A percentile compares a stretch with the other conserved stretches of the same genome.
These are phyloP conservation scores for Orthosia cruda DNA, from an alignment of 2,888 invertebrate species.

Conservation along the genomic window DNA sequence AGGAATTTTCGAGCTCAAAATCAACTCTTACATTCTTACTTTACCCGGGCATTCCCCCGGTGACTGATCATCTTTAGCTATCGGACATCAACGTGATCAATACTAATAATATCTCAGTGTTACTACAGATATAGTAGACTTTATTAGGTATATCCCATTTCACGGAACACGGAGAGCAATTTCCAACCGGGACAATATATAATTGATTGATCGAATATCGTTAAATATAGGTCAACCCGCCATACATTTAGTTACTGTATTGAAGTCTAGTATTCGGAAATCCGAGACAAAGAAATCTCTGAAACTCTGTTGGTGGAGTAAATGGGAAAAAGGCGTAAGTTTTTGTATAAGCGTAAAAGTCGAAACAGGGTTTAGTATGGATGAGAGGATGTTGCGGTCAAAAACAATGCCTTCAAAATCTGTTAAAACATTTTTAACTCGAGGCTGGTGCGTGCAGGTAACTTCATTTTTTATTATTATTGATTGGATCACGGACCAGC, in stretches of 20 bases:
- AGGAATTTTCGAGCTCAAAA: too few species aligned
- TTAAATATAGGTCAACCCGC: not conserved
- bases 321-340: too few species aligned
- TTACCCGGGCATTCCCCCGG: not conserved
- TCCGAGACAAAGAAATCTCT: not conserved
- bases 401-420: too few species aligned
- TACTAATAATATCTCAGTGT: slow-evolving; percentile 17
- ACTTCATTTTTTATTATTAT: too few species aligned
- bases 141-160: slow-evolving; percentile 2
- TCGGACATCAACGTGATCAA: slow-evolving; percentile 6
- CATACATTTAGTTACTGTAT: not conserved
- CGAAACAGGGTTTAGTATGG: too few species aligned
- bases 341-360: too few species aligned
- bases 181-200: not conserved
- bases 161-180: slow-evolving; percentile 12
- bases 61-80: not conserved
- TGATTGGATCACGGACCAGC: too few species aligned
- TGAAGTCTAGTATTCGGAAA: not conserved
- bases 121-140: not conserved
- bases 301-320: too few species aligned
- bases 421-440: too few species aligned
- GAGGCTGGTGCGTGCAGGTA: too few species aligned
- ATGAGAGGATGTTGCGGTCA: too few species aligned
- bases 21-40: not conserved
- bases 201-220: slow-evolving; percentile 45